A percentile compares a stretch with the other conserved stretches of the same genome.
Evolutionary conservation across 2,797 vertebrate species (phyloP).

Genomic region (Scyliorhinus canicula): DNA sequence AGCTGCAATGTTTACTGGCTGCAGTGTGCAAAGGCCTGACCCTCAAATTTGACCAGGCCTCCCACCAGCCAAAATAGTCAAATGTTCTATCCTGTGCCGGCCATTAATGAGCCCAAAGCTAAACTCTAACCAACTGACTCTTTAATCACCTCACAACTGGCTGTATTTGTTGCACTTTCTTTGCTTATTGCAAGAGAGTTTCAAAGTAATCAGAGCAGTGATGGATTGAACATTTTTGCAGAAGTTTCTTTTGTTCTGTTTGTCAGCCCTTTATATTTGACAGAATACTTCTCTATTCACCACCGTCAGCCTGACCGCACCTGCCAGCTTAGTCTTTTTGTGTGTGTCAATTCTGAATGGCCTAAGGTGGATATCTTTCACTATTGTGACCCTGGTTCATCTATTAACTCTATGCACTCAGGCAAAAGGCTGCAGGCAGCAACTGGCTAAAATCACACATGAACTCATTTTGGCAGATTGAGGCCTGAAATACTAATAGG

Average conservation of each 20-base stretch:
- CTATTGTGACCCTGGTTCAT: constrained; percentile 17
- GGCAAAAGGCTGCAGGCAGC: constrained; percentile 8
- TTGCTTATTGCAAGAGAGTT: background rate
- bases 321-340: constrained; percentile 23
- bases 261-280: constrained; percentile 4
- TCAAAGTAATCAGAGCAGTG: background rate
- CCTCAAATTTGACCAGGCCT: background rate
- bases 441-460: constrained; percentile 23
- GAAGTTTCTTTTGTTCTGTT: background rate
- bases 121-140: background rate
- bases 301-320: constrained; percentile 26
- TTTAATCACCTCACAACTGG: background rate
- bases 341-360: background rate
- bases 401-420: background rate
- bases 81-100: background rate
- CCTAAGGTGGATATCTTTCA: constrained; percentile 34
- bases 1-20: background rate
- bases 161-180: background rate
- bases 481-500: background rate
- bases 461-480: constrained; percentile 4
- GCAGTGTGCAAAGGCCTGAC: background rate
- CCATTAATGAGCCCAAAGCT: background rate
- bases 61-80: background rate
- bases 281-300: constrained; percentile 21
- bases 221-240: constrained; percentile 26